Evolutionary conservation across 1,140 invertebrate species (phyloP).

Genomic region (Heterodera schachtii): DNA sequence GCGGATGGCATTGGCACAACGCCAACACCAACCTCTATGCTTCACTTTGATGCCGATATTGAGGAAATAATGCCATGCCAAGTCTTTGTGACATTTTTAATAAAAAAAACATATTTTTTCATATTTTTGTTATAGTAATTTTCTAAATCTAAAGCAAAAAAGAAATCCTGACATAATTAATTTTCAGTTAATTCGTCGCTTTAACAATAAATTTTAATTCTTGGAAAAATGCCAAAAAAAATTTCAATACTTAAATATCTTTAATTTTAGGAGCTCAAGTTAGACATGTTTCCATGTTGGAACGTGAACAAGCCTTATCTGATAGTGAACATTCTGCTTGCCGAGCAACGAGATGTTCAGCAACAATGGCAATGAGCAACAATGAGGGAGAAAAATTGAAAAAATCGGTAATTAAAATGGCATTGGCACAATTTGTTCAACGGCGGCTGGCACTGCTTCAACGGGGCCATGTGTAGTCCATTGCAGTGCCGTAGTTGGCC

Average conservation of each 20-base stretch:
- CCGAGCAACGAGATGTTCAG: too few relatives aligned
- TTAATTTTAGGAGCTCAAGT: constrained; percentile 15
- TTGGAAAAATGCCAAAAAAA: neutral
- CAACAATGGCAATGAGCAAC: neutral
- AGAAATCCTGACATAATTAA: too few relatives aligned
- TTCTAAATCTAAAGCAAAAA: too few relatives aligned
- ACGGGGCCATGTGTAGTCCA: constrained; percentile 14
- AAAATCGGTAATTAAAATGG: constrained; percentile 41
- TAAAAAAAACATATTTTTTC: too few relatives aligned
- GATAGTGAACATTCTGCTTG: neutral
- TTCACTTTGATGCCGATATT: constrained; percentile 58
- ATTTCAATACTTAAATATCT: neutral
- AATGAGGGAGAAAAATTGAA: constrained; percentile 20
- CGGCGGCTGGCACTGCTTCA: neutral
- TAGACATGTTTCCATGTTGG: constrained; percentile 11
- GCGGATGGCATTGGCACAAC: neutral
- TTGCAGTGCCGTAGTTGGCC: constrained; percentile 88
- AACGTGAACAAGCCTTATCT: neutral
- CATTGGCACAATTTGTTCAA: neutral
- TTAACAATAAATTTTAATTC: too few relatives aligned
- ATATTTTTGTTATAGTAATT: too few relatives aligned
- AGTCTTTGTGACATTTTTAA: too few relatives aligned
- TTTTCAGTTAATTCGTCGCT: too few relatives aligned
- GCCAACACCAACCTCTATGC: constrained; percentile 15
- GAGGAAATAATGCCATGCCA: constrained; percentile 53